A percentile compares a stretch with the other conserved stretches of the same genome.
These are phyloP conservation scores for Mesitornis unicolor DNA, from an alignment of 2,113 vertebrate genomes.

Conservation along the genomic window DNA sequence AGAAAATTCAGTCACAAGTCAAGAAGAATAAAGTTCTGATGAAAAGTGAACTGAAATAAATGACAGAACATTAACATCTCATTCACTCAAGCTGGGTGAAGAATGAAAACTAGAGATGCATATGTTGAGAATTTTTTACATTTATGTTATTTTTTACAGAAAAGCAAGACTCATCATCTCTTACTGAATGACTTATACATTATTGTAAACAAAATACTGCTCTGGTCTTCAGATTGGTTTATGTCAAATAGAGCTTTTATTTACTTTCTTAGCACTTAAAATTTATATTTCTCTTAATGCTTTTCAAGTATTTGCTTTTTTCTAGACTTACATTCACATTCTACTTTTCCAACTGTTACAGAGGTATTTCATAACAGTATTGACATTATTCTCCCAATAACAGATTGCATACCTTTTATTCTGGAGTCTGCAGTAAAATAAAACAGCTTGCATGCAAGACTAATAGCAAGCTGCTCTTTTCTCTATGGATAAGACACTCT, in stretches of 20 bases:
- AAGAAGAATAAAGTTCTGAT: neutral
- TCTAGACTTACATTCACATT: neutral
- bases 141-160: neutral
- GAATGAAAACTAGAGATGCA: neutral
- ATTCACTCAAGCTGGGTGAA: neutral
- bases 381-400: neutral
- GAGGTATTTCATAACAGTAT: neutral
- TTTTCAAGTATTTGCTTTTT: neutral
- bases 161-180: neutral
- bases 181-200: neutral
- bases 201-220: neutral
- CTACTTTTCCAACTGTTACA: neutral
- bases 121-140: neutral
- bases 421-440: neutral
- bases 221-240: neutral
- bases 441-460: neutral
- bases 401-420: neutral
- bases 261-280: neutral
- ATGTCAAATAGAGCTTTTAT: neutral
- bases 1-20: neutral
- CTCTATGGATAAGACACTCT: neutral
- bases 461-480: neutral
- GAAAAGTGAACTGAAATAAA: neutral
- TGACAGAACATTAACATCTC: neutral
- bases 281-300: neutral